These are phyloP conservation scores for Oryzias curvinotus DNA, from an alignment of 2,113 vertebrate genomes.

Conservation along the genomic window DNA sequence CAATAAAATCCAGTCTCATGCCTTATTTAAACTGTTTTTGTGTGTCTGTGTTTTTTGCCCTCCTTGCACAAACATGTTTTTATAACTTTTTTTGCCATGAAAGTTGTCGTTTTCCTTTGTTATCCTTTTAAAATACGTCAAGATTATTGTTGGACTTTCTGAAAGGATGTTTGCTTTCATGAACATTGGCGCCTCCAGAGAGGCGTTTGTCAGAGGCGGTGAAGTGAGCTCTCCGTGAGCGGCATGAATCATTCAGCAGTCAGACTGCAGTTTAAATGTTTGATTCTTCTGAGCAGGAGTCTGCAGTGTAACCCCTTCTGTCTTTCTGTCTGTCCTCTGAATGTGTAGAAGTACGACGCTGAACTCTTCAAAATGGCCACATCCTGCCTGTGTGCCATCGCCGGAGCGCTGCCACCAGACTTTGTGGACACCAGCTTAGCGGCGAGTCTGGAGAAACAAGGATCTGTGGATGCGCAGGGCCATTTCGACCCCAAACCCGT, in stretches of 20 bases:
- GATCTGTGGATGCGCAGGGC: constrained; percentile 89
- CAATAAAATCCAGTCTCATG: too few relatives aligned
- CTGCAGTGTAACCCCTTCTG: neutral
- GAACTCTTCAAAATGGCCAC: constrained; percentile 96
- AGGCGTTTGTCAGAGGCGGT: constrained; percentile 19
- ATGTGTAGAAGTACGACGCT: constrained; percentile 88
- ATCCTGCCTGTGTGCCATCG: constrained; percentile 91
- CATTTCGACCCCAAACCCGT: constrained; percentile 97
- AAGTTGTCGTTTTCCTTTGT: constrained; percentile 3
- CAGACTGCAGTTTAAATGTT: constrained; percentile 16
- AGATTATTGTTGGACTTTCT: too few relatives aligned
- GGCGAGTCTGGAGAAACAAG: constrained; percentile 86
- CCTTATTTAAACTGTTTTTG: too few relatives aligned
- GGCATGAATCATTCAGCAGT: constrained; percentile 64
- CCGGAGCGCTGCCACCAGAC: constrained; percentile 92
- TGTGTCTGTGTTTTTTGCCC: too few relatives aligned
- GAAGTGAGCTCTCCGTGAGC: constrained; percentile 37
- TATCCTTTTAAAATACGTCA: too few relatives aligned
- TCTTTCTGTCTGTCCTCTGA: constrained; percentile 1
- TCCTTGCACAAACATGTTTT: too few relatives aligned
- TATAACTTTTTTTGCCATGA: too few relatives aligned
- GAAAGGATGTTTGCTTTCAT: constrained; percentile 17
- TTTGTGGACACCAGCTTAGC: constrained; percentile 88
- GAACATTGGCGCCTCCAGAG: neutral
- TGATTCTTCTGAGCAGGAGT: constrained; percentile 7